These are phyloP conservation scores for Parasteatoda lunata DNA, from an alignment of 2,888 invertebrate genomes.

Conservation along the genomic window DNA sequence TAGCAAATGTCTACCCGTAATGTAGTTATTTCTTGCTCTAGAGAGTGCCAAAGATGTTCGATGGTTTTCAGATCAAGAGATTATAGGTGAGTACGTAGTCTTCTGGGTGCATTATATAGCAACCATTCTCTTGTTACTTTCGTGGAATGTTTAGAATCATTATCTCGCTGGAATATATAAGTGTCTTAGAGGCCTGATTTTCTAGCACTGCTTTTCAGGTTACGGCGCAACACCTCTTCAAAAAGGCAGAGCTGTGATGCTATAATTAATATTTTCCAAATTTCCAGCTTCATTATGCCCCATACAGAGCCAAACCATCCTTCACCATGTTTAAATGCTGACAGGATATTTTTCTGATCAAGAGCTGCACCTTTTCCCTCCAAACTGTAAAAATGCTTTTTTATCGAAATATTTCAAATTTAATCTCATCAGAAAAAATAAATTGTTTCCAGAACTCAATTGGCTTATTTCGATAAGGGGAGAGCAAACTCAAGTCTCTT, in stretches of 20 bases:
- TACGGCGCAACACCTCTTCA: too few species aligned
- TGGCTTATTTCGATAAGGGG: background rate
- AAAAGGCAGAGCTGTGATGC: background rate
- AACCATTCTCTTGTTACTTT: background rate
- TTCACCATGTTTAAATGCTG: background rate
- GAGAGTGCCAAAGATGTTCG: slow-evolving; percentile 12
- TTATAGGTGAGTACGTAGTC: background rate
- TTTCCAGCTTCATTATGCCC: background rate
- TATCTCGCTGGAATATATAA: background rate
- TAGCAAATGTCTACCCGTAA: background rate
- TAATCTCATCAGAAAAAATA: background rate
- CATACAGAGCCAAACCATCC: background rate
- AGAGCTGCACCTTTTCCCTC: background rate
- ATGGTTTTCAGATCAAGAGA: slow-evolving; percentile 1
- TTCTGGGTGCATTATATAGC: slow-evolving; percentile 9
- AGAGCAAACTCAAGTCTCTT: background rate
- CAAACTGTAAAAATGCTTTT: too few species aligned
- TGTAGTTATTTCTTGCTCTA: slow-evolving; percentile 8
- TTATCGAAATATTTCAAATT: background rate
- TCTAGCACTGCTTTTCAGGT: background rate
- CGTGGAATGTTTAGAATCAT: too few species aligned
- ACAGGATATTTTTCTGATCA: background rate
- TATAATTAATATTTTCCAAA: background rate
- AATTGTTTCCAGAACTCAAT: background rate
- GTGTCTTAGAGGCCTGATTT: background rate